phyloP scores from a whole-genome alignment of 2,113 vertebrate species.

The Geothlypis trichas region DNA sequence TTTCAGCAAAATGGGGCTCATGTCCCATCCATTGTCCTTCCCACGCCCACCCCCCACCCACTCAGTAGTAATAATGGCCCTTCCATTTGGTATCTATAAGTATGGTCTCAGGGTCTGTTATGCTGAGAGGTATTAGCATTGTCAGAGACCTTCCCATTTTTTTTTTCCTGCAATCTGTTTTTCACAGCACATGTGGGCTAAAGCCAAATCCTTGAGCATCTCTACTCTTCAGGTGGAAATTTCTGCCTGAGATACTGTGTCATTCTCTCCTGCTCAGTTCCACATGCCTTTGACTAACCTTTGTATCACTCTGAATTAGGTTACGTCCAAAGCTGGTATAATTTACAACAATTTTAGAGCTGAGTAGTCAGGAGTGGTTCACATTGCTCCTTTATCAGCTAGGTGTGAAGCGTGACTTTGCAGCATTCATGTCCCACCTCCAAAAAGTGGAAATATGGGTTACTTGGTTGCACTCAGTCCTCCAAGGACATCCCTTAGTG shows the following conservation, averaged over 20 bases:
- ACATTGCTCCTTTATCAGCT: neutral
- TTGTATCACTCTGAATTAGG: neutral
- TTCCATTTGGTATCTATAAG: neutral
- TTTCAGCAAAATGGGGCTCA: neutral
- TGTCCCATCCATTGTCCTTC: accelerated
- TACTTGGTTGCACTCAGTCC: neutral
- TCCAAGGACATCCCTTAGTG: neutral
- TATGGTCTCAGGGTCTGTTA: neutral
- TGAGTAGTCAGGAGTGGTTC: neutral
- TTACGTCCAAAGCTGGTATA: neutral
- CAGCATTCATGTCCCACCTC: neutral
- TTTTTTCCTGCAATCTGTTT: neutral
- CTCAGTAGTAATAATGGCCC: neutral
- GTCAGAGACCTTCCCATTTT: neutral
- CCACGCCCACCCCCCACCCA: accelerated
- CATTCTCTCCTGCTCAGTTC: neutral
- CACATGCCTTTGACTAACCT: neutral
- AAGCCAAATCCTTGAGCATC: neutral
- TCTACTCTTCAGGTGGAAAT: neutral
- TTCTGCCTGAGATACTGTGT: neutral
- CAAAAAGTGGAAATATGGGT: neutral
- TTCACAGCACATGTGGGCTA: neutral
- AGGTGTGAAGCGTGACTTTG: neutral
- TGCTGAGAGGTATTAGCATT: neutral
- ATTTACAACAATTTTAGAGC: neutral